These are phyloP conservation scores for Ploceus nigricollis DNA, from an alignment of 2,113 vertebrate species.

Conservation along the genomic window DNA sequence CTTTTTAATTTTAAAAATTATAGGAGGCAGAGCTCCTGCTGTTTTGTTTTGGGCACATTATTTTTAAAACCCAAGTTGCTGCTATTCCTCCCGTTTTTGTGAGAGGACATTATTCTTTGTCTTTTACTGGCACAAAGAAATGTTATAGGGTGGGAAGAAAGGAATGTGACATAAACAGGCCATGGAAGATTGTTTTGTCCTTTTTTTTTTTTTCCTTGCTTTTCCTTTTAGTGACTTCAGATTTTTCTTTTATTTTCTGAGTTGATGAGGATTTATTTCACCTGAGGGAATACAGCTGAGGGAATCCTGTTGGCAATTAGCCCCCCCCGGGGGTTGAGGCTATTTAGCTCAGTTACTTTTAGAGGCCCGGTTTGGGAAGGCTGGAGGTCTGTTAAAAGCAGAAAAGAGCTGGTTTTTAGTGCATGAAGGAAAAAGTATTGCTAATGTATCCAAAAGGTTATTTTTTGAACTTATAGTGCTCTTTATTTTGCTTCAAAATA, in stretches of 20 bases:
- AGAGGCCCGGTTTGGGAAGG: fast-evolving
- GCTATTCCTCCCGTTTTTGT: not conserved
- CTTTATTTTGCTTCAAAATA: not conserved
- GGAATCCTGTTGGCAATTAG: not conserved
- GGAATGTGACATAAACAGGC: not conserved
- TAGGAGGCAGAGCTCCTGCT: not conserved
- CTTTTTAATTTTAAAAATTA: not conserved
- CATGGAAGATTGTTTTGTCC: not conserved
- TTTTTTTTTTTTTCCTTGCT: not conserved
- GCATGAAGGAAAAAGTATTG: fast-evolving
- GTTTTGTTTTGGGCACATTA: not conserved
- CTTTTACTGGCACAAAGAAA: not conserved
- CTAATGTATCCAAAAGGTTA: fast-evolving
- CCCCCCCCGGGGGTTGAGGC: not conserved
- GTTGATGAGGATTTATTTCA: not conserved
- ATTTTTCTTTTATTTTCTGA: not conserved
- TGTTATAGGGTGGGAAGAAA: not conserved
- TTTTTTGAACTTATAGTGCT: fast-evolving
- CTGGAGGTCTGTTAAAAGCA: fast-evolving
- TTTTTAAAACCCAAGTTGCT: not conserved
- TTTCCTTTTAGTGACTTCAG: not conserved
- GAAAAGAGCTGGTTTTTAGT: fast-evolving
- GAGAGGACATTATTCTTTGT: not conserved
- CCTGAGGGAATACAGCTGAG: not conserved
- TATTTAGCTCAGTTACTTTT: not conserved